Conservation (phyloP, 2,113 vertebrate genomes). For the Martes martes region DNA sequence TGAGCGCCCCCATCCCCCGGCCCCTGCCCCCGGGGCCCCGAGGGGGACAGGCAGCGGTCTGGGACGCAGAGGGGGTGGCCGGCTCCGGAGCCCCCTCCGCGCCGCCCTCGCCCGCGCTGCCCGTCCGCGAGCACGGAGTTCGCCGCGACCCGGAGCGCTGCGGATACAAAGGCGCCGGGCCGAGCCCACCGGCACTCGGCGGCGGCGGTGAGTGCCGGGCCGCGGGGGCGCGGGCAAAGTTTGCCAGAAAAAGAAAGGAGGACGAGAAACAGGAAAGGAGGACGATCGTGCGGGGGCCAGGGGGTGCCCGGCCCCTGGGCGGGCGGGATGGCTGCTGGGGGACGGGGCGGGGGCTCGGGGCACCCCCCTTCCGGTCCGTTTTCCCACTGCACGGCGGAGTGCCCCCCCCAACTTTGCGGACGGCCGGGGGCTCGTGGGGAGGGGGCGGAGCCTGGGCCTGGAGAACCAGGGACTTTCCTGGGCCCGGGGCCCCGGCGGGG, state of each 20-base stretch:
- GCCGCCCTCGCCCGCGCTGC: slow-evolving; percentile 34
- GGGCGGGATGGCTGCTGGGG: slow-evolving; percentile 30
- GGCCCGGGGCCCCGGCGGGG: slow-evolving; percentile 40
- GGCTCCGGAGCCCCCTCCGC: slow-evolving; percentile 46
- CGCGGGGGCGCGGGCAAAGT: slow-evolving; percentile 66
- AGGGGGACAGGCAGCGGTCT: slow-evolving; percentile 61
- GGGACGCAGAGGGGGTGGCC: slow-evolving; percentile 55
- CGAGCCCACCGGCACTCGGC: slow-evolving; percentile 44
- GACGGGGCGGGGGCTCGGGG: background rate
- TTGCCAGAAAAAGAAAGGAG: slow-evolving; percentile 32
- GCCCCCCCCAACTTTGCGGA: slow-evolving; percentile 57
- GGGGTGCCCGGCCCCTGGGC: background rate
- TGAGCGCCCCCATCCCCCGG: slow-evolving; percentile 56
- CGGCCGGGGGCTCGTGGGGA: slow-evolving; percentile 44
- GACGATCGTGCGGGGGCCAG: background rate
- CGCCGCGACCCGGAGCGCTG: slow-evolving; percentile 60
- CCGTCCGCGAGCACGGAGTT: slow-evolving; percentile 61
- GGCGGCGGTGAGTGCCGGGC: slow-evolving; percentile 69
- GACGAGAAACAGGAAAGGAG: background rate
- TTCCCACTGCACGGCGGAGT: background rate
- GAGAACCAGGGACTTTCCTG: slow-evolving; percentile 76
- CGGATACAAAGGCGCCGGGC: slow-evolving; percentile 74
- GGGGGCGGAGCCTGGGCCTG: slow-evolving; percentile 73
- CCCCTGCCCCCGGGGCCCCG: slow-evolving; percentile 67
- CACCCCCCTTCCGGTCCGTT: slow-evolving; percentile 39